These are phyloP conservation scores for Gastrophryne carolinensis DNA, from an alignment of 2,797 vertebrate species.

Conservation along the genomic window DNA sequence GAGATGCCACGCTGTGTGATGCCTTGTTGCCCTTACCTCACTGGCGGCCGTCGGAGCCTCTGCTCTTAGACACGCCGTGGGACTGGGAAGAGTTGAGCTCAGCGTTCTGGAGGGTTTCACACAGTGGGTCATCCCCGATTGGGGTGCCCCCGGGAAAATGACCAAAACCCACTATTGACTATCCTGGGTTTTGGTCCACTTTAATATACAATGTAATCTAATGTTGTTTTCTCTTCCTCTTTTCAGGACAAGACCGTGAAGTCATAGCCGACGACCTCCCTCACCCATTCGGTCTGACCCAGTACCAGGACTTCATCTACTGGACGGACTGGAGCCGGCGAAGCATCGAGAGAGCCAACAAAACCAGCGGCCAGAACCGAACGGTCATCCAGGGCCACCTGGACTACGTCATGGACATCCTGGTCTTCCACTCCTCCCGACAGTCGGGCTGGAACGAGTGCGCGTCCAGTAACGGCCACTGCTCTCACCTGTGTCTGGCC, in stretches of 20 bases:
- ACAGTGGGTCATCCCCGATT: no score
- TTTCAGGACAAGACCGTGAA: constrained; percentile 87
- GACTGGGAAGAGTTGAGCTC: no score
- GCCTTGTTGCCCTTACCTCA: no score
- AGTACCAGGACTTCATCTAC: constrained; percentile 98
- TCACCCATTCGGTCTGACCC: constrained; percentile 94
- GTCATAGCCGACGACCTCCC: constrained; percentile 95
- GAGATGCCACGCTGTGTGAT: no score
- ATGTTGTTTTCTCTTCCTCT: background rate
- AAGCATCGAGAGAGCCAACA: constrained; percentile 97
- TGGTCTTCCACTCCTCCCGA: constrained; percentile 94
- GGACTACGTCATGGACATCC: constrained; percentile 98
- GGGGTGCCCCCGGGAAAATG: no score
- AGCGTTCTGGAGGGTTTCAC: no score
- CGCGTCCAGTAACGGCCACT: constrained; percentile 91
- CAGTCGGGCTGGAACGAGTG: constrained; percentile 97
- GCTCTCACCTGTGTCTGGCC: constrained; percentile 94
- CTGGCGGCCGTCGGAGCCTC: no score
- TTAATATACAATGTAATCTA: background rate
- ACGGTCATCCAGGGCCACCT: constrained; percentile 95
- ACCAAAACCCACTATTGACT: no score
- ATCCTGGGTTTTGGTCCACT: no score
- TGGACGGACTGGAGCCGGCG: constrained; percentile 98
- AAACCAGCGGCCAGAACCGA: constrained; percentile 94
- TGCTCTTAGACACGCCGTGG: no score